Evolutionary conservation across 2,113 vertebrate species (phyloP).

Genomic region (Barbus barbus): DNA sequence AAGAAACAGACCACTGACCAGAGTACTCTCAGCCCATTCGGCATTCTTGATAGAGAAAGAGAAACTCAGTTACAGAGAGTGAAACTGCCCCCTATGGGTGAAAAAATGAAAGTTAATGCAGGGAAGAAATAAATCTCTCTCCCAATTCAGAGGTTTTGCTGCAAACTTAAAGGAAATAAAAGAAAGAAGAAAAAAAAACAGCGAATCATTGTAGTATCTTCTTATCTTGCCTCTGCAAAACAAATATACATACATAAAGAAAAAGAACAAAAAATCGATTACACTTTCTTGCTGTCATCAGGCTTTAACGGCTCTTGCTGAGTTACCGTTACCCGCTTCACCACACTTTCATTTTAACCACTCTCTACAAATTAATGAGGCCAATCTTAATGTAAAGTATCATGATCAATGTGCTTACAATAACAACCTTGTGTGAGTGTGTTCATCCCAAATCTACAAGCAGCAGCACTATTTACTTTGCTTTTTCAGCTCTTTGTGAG

Average conservation of each 20-base stretch:
- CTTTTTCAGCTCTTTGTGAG: background rate
- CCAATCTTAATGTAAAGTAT: slow-evolving; percentile 1
- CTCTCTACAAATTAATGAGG: slow-evolving; percentile 2
- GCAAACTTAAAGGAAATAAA: background rate
- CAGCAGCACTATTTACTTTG: background rate
- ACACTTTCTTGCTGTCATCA: background rate
- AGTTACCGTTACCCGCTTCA: background rate
- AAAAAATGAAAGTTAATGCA: slow-evolving; percentile 14
- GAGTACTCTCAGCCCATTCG: slow-evolving; percentile 1
- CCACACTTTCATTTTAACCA: slow-evolving; percentile 7
- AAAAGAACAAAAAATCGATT: background rate
- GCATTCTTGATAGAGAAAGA: slow-evolving; percentile 9
- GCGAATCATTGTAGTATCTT: background rate
- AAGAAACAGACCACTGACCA: background rate
- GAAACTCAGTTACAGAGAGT: slow-evolving; percentile 18
- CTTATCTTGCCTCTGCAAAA: background rate
- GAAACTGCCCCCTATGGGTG: slow-evolving; percentile 46
- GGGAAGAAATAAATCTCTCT: background rate
- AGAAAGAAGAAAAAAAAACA: background rate
- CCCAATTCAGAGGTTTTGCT: background rate
- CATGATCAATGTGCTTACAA: slow-evolving; percentile 2
- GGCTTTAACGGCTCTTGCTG: background rate
- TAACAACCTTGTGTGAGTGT: background rate
- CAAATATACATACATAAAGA: slow-evolving; percentile 7
- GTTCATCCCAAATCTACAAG: background rate